phyloP scores from a whole-genome alignment of 2,113 vertebrate species.

The Phodopus roborovskii region DNA sequence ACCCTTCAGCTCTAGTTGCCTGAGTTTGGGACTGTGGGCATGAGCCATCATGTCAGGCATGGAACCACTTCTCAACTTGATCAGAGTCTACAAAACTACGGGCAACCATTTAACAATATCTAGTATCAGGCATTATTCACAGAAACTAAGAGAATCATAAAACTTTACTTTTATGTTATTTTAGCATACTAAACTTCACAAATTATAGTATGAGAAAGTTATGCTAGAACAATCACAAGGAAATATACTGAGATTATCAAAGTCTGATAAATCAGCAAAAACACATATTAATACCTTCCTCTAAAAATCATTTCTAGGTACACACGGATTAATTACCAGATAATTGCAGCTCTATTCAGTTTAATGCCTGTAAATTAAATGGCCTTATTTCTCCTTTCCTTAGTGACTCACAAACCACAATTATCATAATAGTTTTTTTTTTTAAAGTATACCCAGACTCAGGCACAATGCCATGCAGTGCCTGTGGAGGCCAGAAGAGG shows the following conservation, averaged over 20 bases:
- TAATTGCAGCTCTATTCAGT: slow-evolving; percentile 33
- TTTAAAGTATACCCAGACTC: neutral
- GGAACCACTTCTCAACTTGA: neutral
- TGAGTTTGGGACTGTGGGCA: neutral
- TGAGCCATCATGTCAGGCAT: neutral
- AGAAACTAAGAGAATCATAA: slow-evolving; percentile 40
- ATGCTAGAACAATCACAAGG: neutral
- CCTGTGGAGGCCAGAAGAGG: neutral
- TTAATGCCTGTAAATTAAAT: slow-evolving; percentile 14
- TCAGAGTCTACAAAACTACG: neutral
- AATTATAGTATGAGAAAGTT: neutral
- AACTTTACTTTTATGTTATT: neutral
- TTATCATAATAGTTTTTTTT: neutral
- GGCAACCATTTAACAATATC: neutral
- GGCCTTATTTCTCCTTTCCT: neutral
- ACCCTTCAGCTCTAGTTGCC: neutral
- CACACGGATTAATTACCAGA: neutral
- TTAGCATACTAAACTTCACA: slow-evolving; percentile 7
- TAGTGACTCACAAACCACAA: slow-evolving; percentile 18
- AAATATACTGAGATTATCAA: slow-evolving; percentile 45
- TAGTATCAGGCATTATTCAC: neutral
- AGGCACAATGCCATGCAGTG: neutral
- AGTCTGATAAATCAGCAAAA: neutral
- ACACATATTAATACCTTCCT: slow-evolving; percentile 31
- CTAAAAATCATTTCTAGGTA: neutral